Conservation (phyloP, 2,113 vertebrate species). For the Lucifuga dentata region DNA sequence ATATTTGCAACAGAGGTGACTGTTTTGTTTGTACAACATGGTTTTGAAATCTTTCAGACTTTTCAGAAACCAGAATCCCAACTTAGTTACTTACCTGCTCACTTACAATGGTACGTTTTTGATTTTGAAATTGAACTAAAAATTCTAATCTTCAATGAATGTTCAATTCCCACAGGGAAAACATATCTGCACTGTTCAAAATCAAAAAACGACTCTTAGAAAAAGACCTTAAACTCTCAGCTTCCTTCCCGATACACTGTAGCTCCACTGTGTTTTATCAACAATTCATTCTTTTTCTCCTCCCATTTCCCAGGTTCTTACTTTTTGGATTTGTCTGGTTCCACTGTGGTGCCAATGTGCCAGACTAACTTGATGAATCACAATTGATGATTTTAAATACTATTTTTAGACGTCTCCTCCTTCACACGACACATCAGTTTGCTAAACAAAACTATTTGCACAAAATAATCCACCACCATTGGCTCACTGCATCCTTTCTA, state of each 20-base stretch:
- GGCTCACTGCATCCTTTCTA: slow-evolving; percentile 60
- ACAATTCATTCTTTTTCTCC: slow-evolving; percentile 4
- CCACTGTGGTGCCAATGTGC: slow-evolving; percentile 78
- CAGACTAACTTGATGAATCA: slow-evolving; percentile 60
- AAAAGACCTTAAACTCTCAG: slow-evolving; percentile 69
- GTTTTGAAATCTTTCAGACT: slow-evolving; percentile 75
- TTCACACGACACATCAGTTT: slow-evolving; percentile 56
- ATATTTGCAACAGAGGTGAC: slow-evolving; percentile 80
- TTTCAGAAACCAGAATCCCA: slow-evolving; percentile 65
- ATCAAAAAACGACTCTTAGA: slow-evolving; percentile 74
- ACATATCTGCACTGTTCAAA: slow-evolving; percentile 80
- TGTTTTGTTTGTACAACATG: slow-evolving; percentile 75
- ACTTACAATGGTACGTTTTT: slow-evolving; percentile 68
- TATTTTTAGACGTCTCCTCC: slow-evolving; percentile 58
- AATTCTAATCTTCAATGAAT: slow-evolving; percentile 78
- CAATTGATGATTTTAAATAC: slow-evolving; percentile 65
- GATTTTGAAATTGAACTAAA: slow-evolving; percentile 75
- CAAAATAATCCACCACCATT: slow-evolving; percentile 65
- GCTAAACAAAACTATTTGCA: slow-evolving; percentile 76
- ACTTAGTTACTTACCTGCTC: slow-evolving; percentile 62
- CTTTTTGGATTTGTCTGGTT: slow-evolving; percentile 60
- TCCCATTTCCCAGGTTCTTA: slow-evolving; percentile 40
- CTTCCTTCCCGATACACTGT: slow-evolving; percentile 73
- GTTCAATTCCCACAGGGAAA: slow-evolving; percentile 72
- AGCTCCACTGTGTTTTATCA: slow-evolving; percentile 71